phyloP scores from a whole-genome alignment of 2,113 vertebrate genomes.

The Picathartes gymnocephalus region DNA sequence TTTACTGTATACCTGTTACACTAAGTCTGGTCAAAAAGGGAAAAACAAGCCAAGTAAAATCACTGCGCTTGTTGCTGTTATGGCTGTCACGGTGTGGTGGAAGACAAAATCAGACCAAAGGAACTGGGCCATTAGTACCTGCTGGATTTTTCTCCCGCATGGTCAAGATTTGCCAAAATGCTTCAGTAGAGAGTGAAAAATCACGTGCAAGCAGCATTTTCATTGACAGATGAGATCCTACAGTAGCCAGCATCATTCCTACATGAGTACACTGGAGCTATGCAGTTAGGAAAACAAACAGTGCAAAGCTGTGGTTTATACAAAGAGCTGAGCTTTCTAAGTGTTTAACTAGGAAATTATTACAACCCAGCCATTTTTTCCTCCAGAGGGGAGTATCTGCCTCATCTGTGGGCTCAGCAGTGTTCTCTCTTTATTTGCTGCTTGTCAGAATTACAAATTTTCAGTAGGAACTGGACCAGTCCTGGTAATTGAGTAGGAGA shows the following conservation, averaged over 20 bases:
- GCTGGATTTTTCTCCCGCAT: background rate
- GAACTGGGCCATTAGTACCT: background rate
- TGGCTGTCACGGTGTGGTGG: background rate
- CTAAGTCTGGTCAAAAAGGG: background rate
- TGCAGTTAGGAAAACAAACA: background rate
- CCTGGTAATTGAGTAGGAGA: constrained; percentile 19
- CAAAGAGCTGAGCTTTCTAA: background rate
- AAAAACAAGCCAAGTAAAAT: background rate
- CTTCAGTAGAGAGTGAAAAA: background rate
- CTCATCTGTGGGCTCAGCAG: background rate
- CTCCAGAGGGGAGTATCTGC: background rate
- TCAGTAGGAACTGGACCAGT: background rate
- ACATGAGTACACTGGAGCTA: background rate
- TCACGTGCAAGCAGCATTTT: background rate
- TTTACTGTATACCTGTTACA: background rate
- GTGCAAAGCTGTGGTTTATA: background rate
- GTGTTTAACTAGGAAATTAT: background rate
- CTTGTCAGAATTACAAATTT: background rate
- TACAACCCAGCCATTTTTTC: background rate
- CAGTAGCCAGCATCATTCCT: background rate
- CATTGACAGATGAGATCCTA: background rate
- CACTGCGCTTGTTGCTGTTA: background rate
- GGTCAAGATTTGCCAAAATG: background rate
- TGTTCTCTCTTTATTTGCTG: background rate
- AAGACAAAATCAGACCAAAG: background rate